phyloP scores from a whole-genome alignment of 1,140 invertebrate species.

The Zaprionus capensis region DNA sequence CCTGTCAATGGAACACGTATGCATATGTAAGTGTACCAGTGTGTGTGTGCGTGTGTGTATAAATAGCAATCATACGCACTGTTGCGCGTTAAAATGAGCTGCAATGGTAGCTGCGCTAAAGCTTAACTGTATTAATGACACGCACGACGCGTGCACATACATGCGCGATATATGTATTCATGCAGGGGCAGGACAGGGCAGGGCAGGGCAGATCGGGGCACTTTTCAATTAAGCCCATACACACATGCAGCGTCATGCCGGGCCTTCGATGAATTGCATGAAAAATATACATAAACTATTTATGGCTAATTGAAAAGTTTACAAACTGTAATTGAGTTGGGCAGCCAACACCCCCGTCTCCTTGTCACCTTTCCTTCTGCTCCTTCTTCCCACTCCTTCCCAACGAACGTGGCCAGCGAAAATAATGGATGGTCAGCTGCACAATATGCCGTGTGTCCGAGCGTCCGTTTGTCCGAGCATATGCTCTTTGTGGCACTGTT shows the following conservation, averaged over 20 bases:
- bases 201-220: constrained; percentile 5
- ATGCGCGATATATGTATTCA: not conserved
- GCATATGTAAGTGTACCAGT: not conserved
- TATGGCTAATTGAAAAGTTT: constrained; percentile 81
- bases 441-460: not conserved
- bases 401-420: constrained; percentile 22
- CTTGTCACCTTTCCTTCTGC: not conserved
- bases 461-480: not conserved
- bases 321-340: constrained; percentile 81
- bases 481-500: constrained; percentile 6
- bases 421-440: constrained; percentile 70
- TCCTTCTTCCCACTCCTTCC: not conserved
- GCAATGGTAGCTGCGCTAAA: constrained; percentile 56
- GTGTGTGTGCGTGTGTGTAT: constrained; percentile 28
- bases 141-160: constrained; percentile 17
- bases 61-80: constrained; percentile 80
- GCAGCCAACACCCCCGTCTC: constrained; percentile 29
- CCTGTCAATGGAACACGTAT: constrained; percentile 55
- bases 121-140: constrained; percentile 74
- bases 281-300: constrained; percentile 81
- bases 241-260: constrained; percentile 49
- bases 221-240: constrained; percentile 68
- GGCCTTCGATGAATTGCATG: constrained; percentile 67
- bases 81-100: constrained; percentile 69
- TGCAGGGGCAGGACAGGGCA: not conserved